A percentile compares a stretch with the other conserved stretches of the same genome.
These are phyloP conservation scores for Diadegma fenestrale DNA, from an alignment of 2,888 invertebrate species.

Conservation along the genomic window DNA sequence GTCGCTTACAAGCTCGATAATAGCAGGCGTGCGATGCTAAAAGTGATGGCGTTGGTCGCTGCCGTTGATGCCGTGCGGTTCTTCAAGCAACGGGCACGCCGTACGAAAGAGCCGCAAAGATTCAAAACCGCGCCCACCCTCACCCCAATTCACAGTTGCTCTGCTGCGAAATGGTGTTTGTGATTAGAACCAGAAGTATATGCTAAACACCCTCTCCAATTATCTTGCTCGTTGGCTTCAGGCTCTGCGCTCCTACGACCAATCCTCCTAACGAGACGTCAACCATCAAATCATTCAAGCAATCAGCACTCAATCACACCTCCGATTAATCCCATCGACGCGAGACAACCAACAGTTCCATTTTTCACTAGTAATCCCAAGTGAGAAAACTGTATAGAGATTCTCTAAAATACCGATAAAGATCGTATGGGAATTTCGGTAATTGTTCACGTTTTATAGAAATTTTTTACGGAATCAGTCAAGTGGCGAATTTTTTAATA, in stretches of 20 bases:
- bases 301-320: not conserved
- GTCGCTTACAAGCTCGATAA: slow-evolving; percentile 61
- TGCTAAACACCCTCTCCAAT: slow-evolving; percentile 80
- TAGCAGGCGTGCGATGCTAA: slow-evolving; percentile 53
- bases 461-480: too few species aligned
- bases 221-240: slow-evolving; percentile 72
- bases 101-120: slow-evolving; percentile 71
- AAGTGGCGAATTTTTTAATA: too few species aligned
- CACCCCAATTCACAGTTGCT: slow-evolving; percentile 23
- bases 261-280: slow-evolving; percentile 42
- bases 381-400: too few species aligned
- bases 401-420: too few species aligned
- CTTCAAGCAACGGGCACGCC: slow-evolving; percentile 54
- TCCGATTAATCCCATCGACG: too few species aligned
- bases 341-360: not conserved
- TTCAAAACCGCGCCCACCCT: slow-evolving; percentile 78
- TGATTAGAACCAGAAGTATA: slow-evolving; percentile 81
- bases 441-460: too few species aligned
- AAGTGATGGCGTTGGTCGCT: slow-evolving; percentile 49
- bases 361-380: not conserved
- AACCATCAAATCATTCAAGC: slow-evolving; percentile 24
- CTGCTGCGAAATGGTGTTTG: slow-evolving; percentile 75
- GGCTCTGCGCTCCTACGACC: not conserved
- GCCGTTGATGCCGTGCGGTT: slow-evolving; percentile 60
- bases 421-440: too few species aligned